Base-by-base conservation (phyloP, 2,797 vertebrate genomes). In the Sylvia borin region DNA sequence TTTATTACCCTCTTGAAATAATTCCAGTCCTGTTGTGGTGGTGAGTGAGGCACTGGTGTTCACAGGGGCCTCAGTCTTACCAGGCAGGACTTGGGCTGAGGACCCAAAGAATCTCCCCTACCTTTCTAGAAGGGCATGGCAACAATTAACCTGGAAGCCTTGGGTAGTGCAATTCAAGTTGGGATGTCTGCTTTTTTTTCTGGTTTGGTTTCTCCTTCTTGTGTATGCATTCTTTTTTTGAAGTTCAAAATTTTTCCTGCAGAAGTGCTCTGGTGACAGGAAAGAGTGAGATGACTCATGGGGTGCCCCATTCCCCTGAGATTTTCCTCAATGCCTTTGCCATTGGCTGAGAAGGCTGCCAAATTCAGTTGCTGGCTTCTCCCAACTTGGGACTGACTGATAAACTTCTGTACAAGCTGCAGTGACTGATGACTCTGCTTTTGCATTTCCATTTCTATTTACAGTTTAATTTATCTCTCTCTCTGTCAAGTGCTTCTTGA, bases 381-480 rank as follows among this genome's bases (percentile, higher is more conserved):
- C 36, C 65, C 38, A 40, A 0, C 68, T 86, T 34, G 50, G n/a
- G 40, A 47, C 67, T 86, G 67, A 67, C 83, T 79, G 68, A 62
- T 43, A 65, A 92, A 93, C 79, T 53, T 75, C 54, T 34, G 21
- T 45, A 67, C 1, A 10, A 84, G 65, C 71, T 3, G 4, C n/a
- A 21, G n/a, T 66, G 60, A 92, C 81, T 70, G 83, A 85, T 0
- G 13, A 92, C 42, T 93, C 51, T 82, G 76, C 73, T 90, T 58
- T 92, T 8, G 3, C 76, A 70, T 95, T 97, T 96, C 86, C 66
- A 85, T 91, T 96, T 82, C 91, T 93, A 66, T 95, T 97, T 96
- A 89, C 53, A 66, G 88, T 93, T 95, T 92, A 94, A 94, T 96
- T 95, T 94, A 90, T 96, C 77, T 85, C 45, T 93, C 62, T 76